Evolutionary conservation across 2,797 vertebrate species (phyloP).

Genomic region (Oreochromis grahami): DNA sequence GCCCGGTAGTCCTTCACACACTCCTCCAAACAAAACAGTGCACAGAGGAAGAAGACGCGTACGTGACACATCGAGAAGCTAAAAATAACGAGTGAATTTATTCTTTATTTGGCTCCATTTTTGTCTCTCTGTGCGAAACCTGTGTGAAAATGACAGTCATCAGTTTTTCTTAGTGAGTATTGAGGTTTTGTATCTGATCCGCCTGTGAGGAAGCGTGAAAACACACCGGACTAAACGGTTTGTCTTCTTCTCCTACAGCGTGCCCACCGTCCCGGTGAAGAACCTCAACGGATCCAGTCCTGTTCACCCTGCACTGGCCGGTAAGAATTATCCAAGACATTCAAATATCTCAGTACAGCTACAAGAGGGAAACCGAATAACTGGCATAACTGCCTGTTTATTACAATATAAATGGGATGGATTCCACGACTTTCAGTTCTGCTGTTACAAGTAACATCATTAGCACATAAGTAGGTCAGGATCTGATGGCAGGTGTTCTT

Average conservation of each 20-base stretch:
- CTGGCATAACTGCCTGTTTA: background rate
- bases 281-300: slow-evolving; percentile 92
- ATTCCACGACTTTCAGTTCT: background rate
- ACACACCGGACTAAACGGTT: background rate
- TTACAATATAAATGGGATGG: accelerated
- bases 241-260: slow-evolving; percentile 70
- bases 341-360: background rate
- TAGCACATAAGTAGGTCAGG: background rate
- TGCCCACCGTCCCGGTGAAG: slow-evolving; percentile 93
- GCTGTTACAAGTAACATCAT: accelerated
- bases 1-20: background rate
- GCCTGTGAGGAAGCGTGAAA: background rate
- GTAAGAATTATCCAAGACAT: slow-evolving; percentile 64
- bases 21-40: background rate
- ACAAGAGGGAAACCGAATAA: accelerated
- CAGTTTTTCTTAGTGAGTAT: slow-evolving; percentile 53
- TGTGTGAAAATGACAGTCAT: slow-evolving; percentile 57
- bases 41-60: background rate
- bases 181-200: accelerated
- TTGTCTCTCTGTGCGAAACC: background rate
- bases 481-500: background rate
- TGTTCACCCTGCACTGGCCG: slow-evolving; percentile 90
- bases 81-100: background rate
- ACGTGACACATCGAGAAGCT: background rate
- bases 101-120: background rate